phyloP scores from a whole-genome alignment of 2,113 vertebrate genomes.

The Coturnix japonica region DNA sequence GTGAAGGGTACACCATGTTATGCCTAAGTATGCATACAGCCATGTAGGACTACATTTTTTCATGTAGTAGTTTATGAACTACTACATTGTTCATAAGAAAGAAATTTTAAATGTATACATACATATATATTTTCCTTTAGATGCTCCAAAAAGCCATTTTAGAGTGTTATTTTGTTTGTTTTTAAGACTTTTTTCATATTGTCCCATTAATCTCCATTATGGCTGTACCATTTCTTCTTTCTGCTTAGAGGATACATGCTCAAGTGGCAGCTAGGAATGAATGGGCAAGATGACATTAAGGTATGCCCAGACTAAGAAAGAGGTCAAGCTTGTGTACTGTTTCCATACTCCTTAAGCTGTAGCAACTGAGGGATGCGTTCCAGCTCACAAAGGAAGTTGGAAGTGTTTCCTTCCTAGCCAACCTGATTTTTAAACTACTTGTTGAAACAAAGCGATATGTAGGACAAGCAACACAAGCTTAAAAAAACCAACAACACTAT shows the following conservation, averaged over 20 bases:
- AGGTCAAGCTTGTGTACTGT: accelerated
- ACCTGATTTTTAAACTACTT: background rate
- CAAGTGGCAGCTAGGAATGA: background rate
- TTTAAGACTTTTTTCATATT: background rate
- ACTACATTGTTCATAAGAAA: no score
- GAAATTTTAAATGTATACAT: no score
- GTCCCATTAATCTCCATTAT: background rate
- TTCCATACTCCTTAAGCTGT: background rate
- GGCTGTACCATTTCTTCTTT: background rate
- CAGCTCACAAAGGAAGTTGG: background rate
- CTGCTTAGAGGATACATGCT: background rate
- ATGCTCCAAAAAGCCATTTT: background rate
- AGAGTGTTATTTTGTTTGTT: background rate
- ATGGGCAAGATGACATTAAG: background rate
- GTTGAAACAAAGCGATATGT: background rate
- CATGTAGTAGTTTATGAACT: no score
- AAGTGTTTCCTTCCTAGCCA: background rate
- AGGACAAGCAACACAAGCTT: background rate
- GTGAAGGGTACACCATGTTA: background rate
- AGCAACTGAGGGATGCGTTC: background rate
- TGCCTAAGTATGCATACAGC: background rate
- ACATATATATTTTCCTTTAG: background rate
- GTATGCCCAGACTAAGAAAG: background rate
- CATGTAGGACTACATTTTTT: accelerated
- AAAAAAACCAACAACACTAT: background rate